Base-by-base conservation (phyloP, 2,888 invertebrate genomes). In the Orchestes rusci region DNA sequence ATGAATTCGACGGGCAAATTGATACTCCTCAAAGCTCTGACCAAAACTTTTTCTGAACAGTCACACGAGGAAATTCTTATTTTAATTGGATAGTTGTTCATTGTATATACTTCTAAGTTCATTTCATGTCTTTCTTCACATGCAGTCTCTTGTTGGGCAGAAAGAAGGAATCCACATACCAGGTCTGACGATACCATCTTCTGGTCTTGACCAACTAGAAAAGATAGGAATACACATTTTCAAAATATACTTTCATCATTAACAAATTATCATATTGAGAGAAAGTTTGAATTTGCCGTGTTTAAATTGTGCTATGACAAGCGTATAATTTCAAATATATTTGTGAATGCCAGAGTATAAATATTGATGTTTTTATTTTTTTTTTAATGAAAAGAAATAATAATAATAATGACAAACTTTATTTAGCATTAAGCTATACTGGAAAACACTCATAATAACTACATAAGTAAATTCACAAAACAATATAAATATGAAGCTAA, bases 121-220 rank as follows among this genome's bases (percentile, higher is more conserved):
- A 85, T 81, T 67, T 83, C 81, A 59, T 80, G 74, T 59, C 76
- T 75, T 59, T 74, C 74, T 53, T 78, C 80, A 56, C 73, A 74
- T 54, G 78, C 77, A 2, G 89, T 89, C 65, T 93, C 92, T 76
- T 91, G 86, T 69, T 96, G 95, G 44, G 94, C 93, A 51, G 84
- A 84, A 53, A 92, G 76, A 51, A 95, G 75, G 70, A 94, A 95
- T 60, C 87, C 83, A 64, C 84, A 84, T 56, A 95, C 77, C 37
- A 88, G 72, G 60, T 88, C 84, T 7, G 88, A 84, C 56, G 80
- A 81, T 39, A 85, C 80, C 48, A 94, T 76, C 36, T 78, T 73
- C 16, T 82, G 75, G 70, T 90, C 89, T 72, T 95, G 95, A 37
- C 94, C 93, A 64, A 94, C 89, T 58, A 43, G 42, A 56, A 55